Percentiles rank a stretch among this genome's conserved stretches.
These are phyloP conservation scores for Conger conger DNA, from an alignment of 2,113 vertebrate genomes.

Conservation along the genomic window DNA sequence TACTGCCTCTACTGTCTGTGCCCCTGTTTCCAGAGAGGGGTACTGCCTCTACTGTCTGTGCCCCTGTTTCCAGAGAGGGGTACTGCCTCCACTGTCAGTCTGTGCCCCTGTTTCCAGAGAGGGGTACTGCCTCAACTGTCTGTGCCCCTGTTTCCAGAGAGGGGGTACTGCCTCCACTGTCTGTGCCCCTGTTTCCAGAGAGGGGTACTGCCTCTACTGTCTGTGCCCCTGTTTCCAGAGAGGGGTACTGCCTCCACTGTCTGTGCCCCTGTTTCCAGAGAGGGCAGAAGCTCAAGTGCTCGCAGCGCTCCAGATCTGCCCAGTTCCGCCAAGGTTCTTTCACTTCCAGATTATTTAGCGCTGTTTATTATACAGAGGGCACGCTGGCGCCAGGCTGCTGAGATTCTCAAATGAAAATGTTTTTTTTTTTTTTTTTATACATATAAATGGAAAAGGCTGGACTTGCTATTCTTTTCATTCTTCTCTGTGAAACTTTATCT, in stretches of 20 bases:
- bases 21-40: conserved; percentile 44
- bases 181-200: conserved; percentile 40
- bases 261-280: conserved; percentile 40
- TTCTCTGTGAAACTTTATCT: conserved; percentile 51
- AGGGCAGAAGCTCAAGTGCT: conserved; percentile 58
- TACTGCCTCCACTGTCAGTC: no score
- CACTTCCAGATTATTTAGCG: conserved; percentile 69
- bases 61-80: no score
- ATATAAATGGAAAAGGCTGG: conserved; percentile 59
- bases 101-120: conserved; percentile 41
- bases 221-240: conserved; percentile 39
- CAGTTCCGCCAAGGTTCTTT: conserved; percentile 54
- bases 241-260: conserved; percentile 36
- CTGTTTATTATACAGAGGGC: conserved; percentile 71
- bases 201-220: conserved; percentile 12
- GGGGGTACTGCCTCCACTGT: no score
- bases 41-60: no score
- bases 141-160: background rate
- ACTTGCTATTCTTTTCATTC: conserved; percentile 45
- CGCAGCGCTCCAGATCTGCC: conserved; percentile 37
- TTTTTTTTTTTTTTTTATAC: conserved; percentile 55
- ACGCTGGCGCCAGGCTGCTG: conserved; percentile 62
- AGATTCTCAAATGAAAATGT: conserved; percentile 61
- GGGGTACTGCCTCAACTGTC: no score
- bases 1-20: no score